Conservation (phyloP, 2,797 vertebrate genomes). For the Dermochelys coriacea region DNA sequence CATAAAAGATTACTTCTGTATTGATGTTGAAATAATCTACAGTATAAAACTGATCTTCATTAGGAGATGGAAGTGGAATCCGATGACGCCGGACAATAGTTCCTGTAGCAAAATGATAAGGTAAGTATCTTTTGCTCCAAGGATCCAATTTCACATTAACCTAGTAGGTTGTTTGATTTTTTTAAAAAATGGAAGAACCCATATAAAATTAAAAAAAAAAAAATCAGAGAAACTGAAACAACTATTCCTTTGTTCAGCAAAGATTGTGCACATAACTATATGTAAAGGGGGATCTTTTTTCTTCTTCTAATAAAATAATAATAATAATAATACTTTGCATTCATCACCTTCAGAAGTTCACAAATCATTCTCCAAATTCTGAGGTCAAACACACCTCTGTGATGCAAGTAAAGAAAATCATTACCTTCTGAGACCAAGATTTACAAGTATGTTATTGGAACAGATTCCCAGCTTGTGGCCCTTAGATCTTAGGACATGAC, state of each 20-base stretch:
- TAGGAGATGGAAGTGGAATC: slow-evolving; percentile 89
- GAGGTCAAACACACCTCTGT: not conserved
- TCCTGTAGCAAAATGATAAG: slow-evolving; percentile 80
- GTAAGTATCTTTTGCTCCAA: slow-evolving; percentile 1
- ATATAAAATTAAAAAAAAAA: not conserved
- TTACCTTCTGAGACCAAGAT: not conserved
- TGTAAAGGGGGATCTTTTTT: not conserved
- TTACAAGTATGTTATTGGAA: not conserved
- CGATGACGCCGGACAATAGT: slow-evolving; percentile 87
- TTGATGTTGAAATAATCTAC: slow-evolving; percentile 90
- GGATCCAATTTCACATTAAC: not conserved
- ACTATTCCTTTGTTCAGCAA: not conserved
- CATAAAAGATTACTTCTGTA: slow-evolving; percentile 87
- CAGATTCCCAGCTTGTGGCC: not conserved
- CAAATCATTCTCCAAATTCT: not conserved
- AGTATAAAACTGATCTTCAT: slow-evolving; percentile 89
- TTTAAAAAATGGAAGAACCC: not conserved
- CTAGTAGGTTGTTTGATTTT: not conserved
- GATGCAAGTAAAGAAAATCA: not conserved
- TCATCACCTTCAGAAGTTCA: not conserved
- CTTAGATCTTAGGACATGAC: not conserved
- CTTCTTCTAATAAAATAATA: not conserved
- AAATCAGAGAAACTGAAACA: not conserved
- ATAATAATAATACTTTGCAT: not conserved
- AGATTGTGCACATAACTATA: not conserved